Base-by-base conservation (phyloP, 1,140 invertebrate species). In the Andricus grossulariae region DNA sequence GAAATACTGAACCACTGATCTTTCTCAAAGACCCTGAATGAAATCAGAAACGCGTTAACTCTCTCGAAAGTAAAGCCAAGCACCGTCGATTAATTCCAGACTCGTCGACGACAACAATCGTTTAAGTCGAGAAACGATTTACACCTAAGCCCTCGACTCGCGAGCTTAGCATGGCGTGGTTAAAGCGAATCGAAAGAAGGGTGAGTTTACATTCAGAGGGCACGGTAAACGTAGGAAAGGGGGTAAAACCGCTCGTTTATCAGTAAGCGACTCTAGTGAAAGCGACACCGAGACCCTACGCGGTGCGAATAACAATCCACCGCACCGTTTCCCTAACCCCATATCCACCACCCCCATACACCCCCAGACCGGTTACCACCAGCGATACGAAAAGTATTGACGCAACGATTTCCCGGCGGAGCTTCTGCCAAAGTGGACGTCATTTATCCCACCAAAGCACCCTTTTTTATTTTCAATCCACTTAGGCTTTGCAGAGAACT, bases 251-350 rank as follows among this genome's bases (percentile, higher is more conserved):
- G 90, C 89, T 91, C 90, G 89, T 91, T 91, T 90, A 90, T 91
- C 90, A 91, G 89, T 87, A 87, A 89, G 86, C 88, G 87, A 90
- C 86, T 88, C 85, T 84, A 90, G 89, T 90, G 89, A 91, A 91
- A 91, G 89, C 89, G 90, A 91, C 90, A 90, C 90, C 89, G 83
- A 87, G 84, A 82, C 83, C 79, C 84, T 88, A 89, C 87, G 88
- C 85, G 80, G 82, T 81, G 84, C 85, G 90, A 90, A 91, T 91
- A 91, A 90, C 89, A 91, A 90, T 90, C 77, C 75, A 74, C 79
- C 6, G 39, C 39, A 45, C 39, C n/a, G 32, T 66, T 66, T 32
- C 21, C 32, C 39, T 32, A 45, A 66, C 25, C 60, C 60, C 39
- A 25, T 39, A 66, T 66, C 39, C 60, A 72, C 71, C 57, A 13